A percentile compares a stretch with the other conserved stretches of the same genome.
phyloP scores from a whole-genome alignment of 2,113 vertebrate species.

The Gasterosteus aculeatus region DNA sequence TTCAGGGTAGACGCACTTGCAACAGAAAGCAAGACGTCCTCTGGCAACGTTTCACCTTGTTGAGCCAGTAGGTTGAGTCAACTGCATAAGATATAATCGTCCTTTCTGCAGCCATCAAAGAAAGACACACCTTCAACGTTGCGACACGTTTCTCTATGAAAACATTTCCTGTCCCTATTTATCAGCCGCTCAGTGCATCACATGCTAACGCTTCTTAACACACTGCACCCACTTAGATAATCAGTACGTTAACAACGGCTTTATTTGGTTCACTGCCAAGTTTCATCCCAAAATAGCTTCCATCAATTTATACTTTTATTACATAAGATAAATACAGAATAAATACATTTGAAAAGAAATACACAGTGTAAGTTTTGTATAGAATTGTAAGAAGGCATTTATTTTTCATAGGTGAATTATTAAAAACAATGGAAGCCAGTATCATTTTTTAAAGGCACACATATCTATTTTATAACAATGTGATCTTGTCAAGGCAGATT shows the following conservation, averaged over 20 bases:
- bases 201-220: background rate
- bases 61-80: conserved; percentile 66
- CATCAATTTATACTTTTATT: conserved; percentile 5
- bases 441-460: background rate
- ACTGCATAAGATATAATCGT: conserved; percentile 39
- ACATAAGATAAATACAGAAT: conserved; percentile 29
- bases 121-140: conserved; percentile 48
- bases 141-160: conserved; percentile 14
- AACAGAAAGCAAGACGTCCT: conserved; percentile 19
- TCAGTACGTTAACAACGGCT: conserved; percentile 5
- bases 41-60: conserved; percentile 58
- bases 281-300: background rate
- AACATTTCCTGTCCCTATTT: conserved; percentile 16
- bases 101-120: conserved; percentile 45
- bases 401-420: conserved; percentile 15
- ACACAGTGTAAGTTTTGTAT: background rate
- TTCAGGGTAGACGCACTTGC: conserved; percentile 16
- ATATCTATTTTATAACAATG: background rate
- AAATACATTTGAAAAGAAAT: conserved; percentile 8
- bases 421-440: conserved; percentile 3
- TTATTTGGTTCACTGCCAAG: conserved; percentile 21
- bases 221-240: background rate
- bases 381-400: background rate
- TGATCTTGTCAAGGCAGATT: background rate
- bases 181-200: background rate